Conservation (phyloP, 2,113 vertebrate species). For the Nyctibius bracteatus region DNA sequence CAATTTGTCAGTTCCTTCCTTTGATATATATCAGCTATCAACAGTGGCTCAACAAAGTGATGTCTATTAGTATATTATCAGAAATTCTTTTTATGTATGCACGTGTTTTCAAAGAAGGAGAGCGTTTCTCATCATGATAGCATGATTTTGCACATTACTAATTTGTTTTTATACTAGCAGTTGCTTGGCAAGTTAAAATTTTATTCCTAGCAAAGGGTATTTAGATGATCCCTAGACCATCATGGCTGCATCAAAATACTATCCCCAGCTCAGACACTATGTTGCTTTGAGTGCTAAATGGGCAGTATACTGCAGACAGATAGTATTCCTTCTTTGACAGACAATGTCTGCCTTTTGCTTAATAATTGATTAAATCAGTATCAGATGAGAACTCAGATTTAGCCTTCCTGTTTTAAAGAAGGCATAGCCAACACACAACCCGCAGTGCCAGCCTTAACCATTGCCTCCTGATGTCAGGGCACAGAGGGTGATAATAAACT, state of each 20-base stretch:
- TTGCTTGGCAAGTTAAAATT: neutral
- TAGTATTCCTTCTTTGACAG: neutral
- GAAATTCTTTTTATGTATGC: neutral
- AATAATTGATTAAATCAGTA: neutral
- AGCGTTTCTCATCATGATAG: neutral
- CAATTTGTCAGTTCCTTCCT: neutral
- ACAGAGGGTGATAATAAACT: neutral
- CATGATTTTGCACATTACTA: neutral
- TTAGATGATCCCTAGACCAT: neutral
- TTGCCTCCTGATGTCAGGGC: neutral
- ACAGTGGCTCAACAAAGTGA: neutral
- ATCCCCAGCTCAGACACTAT: neutral
- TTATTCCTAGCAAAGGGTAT: neutral
- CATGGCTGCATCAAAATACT: neutral
- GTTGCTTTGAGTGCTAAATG: neutral
- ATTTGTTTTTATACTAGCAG: neutral
- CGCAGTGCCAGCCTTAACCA: neutral
- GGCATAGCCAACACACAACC: neutral
- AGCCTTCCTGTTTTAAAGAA: neutral
- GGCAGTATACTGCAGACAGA: neutral
- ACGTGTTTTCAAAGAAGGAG: neutral
- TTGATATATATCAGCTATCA: neutral
- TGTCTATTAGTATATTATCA: neutral
- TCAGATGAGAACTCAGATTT: neutral
- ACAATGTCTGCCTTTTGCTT: neutral